Conservation (phyloP, 2,888 invertebrate genomes). For the Scaptodrosophila latifasciaeformis region DNA sequence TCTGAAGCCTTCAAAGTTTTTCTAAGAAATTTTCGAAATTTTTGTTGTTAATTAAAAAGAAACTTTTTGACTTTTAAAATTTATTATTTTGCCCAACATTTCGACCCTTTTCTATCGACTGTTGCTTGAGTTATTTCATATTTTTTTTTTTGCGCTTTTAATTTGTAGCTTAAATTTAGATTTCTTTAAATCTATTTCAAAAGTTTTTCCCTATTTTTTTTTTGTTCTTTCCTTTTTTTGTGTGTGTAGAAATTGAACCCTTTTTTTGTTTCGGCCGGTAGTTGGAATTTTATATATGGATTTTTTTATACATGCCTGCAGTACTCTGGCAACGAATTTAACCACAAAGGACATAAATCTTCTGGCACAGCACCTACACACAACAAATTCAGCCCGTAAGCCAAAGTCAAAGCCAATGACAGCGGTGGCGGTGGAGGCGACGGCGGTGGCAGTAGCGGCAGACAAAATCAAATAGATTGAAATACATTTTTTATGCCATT, state of each 20-base stretch:
- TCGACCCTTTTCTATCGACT: not conserved
- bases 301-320: conserved; percentile 18
- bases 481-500: conserved; percentile 61
- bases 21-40: not conserved
- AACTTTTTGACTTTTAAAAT: too few species aligned
- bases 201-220: too few species aligned
- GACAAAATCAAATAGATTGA: conserved; percentile 53
- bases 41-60: too few species aligned
- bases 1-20: not conserved
- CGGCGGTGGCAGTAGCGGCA: conserved; percentile 32
- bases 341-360: conserved; percentile 54
- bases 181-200: too few species aligned
- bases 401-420: not conserved
- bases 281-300: not conserved
- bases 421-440: conserved; percentile 20
- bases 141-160: not conserved
- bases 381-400: not conserved
- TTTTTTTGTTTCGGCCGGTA: conserved; percentile 20
- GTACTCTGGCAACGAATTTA: conserved; percentile 44
- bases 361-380: conserved; percentile 1
- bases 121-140: not conserved
- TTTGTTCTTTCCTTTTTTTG: too few species aligned
- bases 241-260: too few species aligned
- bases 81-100: too few species aligned
- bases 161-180: too few species aligned